Evolutionary conservation across 2,797 vertebrate genomes (phyloP).

Genomic region (Coccyzus lansbergi): DNA sequence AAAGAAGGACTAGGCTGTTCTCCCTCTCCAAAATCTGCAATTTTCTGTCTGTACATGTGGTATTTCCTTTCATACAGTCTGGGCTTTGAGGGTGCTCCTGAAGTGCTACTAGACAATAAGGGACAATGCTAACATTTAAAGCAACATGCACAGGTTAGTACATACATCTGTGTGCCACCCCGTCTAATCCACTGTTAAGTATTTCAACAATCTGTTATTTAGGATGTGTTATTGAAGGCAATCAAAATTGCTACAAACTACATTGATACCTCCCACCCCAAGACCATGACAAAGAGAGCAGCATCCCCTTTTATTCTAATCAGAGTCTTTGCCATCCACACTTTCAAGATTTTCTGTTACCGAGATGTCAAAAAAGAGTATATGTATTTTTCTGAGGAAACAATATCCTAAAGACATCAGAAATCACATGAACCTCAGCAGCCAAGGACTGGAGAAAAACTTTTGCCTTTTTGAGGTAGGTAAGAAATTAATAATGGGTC

Average conservation of each 20-base stretch:
- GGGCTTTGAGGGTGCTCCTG: background rate
- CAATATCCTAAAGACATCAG: background rate
- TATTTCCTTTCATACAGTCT: background rate
- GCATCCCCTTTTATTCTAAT: background rate
- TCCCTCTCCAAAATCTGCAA: background rate
- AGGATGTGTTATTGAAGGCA: background rate
- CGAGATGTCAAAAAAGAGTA: background rate
- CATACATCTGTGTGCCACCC: background rate
- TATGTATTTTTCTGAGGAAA: background rate
- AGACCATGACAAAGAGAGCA: background rate
- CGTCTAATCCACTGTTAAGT: background rate
- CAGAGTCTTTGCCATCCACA: background rate
- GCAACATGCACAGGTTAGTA: rapidly evolving
- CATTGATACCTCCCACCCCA: background rate
- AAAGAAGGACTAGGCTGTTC: background rate
- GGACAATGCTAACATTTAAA: background rate
- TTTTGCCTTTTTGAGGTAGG: background rate
- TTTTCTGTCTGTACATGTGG: background rate
- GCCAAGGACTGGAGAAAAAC: background rate
- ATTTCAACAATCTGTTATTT: background rate
- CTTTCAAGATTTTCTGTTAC: background rate
- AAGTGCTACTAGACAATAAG: background rate
- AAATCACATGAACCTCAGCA: background rate
- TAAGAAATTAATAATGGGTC: background rate
- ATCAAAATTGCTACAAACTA: background rate